Evolutionary conservation across 92 coral and sea anemone genomes (phyloP).

Genomic region (Phenganax marumi): DNA sequence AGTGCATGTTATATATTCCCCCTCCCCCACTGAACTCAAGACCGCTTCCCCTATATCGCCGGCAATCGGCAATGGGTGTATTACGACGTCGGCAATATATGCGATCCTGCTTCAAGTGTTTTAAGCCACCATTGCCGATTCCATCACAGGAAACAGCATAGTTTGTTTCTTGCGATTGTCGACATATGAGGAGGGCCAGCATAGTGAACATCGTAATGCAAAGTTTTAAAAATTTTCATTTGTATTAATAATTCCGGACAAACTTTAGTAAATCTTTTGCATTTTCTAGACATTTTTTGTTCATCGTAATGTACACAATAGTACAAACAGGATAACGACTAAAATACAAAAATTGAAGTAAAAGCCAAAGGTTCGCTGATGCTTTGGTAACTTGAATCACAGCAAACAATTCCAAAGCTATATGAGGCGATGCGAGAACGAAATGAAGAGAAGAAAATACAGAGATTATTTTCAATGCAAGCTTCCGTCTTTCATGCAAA

Average conservation of each 20-base stretch:
- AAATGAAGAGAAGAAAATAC: constrained; percentile 58
- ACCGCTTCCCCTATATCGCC: no score
- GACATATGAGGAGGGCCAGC: no score
- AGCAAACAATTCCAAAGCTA: constrained; percentile 51
- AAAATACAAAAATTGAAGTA: constrained; percentile 56
- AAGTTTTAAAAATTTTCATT: no score
- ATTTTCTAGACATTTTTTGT: constrained; percentile 1
- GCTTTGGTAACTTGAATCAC: constrained; percentile 37
- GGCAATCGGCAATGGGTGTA: no score
- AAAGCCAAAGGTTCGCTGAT: constrained; percentile 65
- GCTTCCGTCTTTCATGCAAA: constrained; percentile 65
- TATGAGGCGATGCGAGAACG: constrained; percentile 70
- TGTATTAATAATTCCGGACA: not conserved
- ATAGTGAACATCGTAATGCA: no score
- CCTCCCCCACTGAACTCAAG: no score
- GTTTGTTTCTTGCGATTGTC: no score
- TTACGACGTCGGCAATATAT: no score
- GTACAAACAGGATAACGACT: not conserved
- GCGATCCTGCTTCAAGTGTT: no score
- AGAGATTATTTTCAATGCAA: constrained; percentile 56
- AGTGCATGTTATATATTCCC: no score
- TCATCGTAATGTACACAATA: constrained; percentile 7
- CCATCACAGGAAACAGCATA: no score
- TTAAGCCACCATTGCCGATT: no score
- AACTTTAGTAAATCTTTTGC: not conserved